Percentiles rank a stretch among this genome's conserved stretches.
Evolutionary conservation across 2,888 invertebrate genomes (phyloP).

Genomic region (Pheosia gnoma): DNA sequence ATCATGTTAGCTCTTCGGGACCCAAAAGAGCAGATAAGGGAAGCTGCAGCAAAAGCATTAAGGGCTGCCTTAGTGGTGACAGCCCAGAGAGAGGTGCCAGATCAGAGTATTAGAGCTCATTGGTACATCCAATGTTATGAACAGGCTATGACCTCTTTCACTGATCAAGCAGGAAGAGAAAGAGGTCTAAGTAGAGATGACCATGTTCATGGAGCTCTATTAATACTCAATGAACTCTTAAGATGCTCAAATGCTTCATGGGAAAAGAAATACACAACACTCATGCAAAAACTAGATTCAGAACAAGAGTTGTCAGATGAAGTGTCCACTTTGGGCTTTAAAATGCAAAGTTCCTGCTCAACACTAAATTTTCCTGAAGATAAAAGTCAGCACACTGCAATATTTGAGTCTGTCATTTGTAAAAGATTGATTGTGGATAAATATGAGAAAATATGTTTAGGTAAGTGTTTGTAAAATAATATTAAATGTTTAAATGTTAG

Average conservation of each 20-base stretch:
- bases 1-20: slow-evolving; percentile 96
- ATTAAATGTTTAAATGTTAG: no score
- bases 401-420: slow-evolving; percentile 93
- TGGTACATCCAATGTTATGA: slow-evolving; percentile 98
- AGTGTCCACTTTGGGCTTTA: slow-evolving; percentile 79
- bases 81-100: slow-evolving; percentile 96
- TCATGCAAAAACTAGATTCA: slow-evolving; percentile 86
- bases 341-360: slow-evolving; percentile 65
- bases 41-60: slow-evolving; percentile 96
- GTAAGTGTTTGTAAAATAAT: slow-evolving; percentile 25
- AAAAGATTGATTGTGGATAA: slow-evolving; percentile 92
- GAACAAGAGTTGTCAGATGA: slow-evolving; percentile 79
- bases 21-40: slow-evolving; percentile 94
- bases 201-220: slow-evolving; percentile 94
- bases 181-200: slow-evolving; percentile 93
- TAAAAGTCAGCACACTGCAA: slow-evolving; percentile 63
- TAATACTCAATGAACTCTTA: slow-evolving; percentile 96
- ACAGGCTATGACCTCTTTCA: slow-evolving; percentile 92
- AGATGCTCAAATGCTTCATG: slow-evolving; percentile 94
- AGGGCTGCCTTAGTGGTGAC: slow-evolving; percentile 97
- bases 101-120: slow-evolving; percentile 92
- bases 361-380: slow-evolving; percentile 63
- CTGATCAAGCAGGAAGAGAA: slow-evolving; percentile 79
- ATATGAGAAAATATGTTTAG: slow-evolving; percentile 90
- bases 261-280: slow-evolving; percentile 90